These are phyloP conservation scores for Astropecten irregularis DNA, from an alignment of 53 echinoderm and acorn worm genomes.

Conservation along the genomic window DNA sequence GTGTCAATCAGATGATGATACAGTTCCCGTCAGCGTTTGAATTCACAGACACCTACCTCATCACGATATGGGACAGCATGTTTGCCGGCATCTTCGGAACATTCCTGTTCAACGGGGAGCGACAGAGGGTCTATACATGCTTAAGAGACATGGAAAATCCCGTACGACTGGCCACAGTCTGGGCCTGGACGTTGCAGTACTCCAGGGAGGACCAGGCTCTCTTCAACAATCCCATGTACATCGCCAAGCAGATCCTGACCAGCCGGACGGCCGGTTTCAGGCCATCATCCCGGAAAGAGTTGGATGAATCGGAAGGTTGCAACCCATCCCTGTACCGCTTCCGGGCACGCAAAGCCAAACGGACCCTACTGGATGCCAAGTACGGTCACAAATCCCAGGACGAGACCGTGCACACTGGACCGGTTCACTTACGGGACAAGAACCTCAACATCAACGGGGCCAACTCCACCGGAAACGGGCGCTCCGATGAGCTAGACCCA, in stretches of 20 bases:
- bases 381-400: slow-evolving; percentile 19
- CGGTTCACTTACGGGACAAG: slow-evolving; percentile 8
- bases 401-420: neutral
- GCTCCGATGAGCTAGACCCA: slow-evolving; percentile 47
- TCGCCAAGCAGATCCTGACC: slow-evolving; percentile 59
- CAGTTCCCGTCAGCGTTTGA: slow-evolving; percentile 96
- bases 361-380: slow-evolving; percentile 25
- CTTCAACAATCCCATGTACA: slow-evolving; percentile 94
- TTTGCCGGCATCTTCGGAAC: slow-evolving; percentile 93
- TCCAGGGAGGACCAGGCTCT: slow-evolving; percentile 86
- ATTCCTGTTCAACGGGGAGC: slow-evolving; percentile 91
- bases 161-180: slow-evolving; percentile 81
- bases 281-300: slow-evolving; percentile 40
- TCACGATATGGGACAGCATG: slow-evolving; percentile 95
- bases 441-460: slow-evolving; percentile 74
- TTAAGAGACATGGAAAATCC: slow-evolving; percentile 45
- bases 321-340: slow-evolving; percentile 82
- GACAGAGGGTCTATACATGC: slow-evolving; percentile 73
- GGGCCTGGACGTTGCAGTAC: slow-evolving; percentile 98
- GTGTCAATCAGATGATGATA: slow-evolving; percentile 88
- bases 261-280: neutral
- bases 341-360: slow-evolving; percentile 41
- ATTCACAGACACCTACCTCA: slow-evolving; percentile 98
- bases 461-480: slow-evolving; percentile 67
- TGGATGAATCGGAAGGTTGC: slow-evolving; percentile 77